phyloP scores from a whole-genome alignment of 2,113 vertebrate genomes.

The Charina bottae region DNA sequence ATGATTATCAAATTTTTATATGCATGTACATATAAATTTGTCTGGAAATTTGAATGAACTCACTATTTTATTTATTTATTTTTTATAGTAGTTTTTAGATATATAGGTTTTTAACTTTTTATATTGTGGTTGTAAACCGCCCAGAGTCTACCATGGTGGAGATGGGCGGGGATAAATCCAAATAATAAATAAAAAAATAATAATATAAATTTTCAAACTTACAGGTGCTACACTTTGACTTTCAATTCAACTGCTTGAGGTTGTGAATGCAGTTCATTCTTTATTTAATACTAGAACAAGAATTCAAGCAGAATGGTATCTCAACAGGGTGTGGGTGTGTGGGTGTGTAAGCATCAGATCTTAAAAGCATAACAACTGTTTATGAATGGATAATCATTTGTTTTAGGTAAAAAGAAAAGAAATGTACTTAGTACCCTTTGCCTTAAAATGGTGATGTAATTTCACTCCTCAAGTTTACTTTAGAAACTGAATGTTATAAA shows the following conservation, averaged over 20 bases:
- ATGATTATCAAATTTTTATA: not conserved
- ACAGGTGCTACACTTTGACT: rapidly evolving
- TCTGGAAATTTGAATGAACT: conserved; percentile 25
- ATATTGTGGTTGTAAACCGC: too few relatives aligned
- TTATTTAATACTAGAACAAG: not conserved
- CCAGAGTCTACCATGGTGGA: too few relatives aligned
- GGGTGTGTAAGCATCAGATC: not conserved
- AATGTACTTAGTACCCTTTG: not conserved
- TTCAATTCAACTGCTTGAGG: conserved; percentile 19
- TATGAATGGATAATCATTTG: not conserved
- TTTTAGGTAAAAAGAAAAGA: not conserved
- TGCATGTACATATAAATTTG: not conserved
- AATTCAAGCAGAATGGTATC: not conserved
- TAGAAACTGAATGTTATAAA: not conserved
- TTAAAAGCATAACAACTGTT: not conserved
- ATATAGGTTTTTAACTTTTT: too few relatives aligned
- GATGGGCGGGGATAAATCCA: too few relatives aligned
- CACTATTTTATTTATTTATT: too few relatives aligned
- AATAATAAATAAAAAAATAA: too few relatives aligned
- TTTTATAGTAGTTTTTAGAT: too few relatives aligned
- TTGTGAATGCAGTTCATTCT: not conserved
- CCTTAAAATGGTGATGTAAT: not conserved
- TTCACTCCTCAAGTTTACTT: not conserved
- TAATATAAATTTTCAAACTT: too few relatives aligned
- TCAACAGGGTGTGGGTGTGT: not conserved